Evolutionary conservation across 2,888 invertebrate species (phyloP).

Genomic region (Monochamus alternatus): DNA sequence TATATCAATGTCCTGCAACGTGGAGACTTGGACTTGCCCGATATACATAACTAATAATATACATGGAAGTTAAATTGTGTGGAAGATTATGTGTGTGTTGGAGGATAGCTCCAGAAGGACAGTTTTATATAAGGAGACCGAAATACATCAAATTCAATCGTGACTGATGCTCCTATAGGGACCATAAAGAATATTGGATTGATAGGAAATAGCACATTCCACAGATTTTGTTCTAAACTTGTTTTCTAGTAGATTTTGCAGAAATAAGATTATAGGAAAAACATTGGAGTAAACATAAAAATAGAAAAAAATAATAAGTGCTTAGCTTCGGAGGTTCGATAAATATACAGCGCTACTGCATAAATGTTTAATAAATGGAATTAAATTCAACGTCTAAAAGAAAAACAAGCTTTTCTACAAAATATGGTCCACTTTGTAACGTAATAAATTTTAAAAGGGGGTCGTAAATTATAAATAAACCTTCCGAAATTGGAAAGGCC

Average conservation of each 20-base stretch:
- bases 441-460: no score
- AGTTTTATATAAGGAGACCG: background rate
- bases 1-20: background rate
- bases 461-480: no score
- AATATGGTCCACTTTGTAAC: no score
- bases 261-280: background rate
- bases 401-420: no score
- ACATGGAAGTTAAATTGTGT: background rate
- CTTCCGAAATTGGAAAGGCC: no score
- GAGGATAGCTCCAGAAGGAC: background rate
- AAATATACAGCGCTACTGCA: no score
- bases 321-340: no score
- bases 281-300: background rate
- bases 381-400: no score
- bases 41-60: background rate
- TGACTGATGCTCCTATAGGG: background rate
- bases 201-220: background rate
- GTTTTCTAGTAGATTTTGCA: background rate
- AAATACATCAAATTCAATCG: constrained; percentile 2
- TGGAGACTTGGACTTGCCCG: background rate
- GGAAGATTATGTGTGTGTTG: background rate
- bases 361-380: no score
- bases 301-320: no score
- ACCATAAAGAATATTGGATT: constrained; percentile 24
- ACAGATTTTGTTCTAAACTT: background rate